Conservation (phyloP, 2,888 invertebrate genomes). For the Drosophila glabriapex region DNA sequence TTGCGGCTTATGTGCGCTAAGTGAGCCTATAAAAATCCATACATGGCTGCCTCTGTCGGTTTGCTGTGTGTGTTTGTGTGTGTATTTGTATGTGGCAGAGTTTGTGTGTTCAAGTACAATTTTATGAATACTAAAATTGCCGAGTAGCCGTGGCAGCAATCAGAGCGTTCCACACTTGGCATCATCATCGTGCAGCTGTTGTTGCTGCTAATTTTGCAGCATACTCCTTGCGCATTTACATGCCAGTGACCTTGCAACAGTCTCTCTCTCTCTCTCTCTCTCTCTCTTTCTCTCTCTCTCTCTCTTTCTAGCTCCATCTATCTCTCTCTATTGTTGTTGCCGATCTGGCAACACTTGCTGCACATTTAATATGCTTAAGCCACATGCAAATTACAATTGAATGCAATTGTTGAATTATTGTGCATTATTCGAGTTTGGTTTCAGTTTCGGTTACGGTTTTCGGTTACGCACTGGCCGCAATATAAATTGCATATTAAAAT, state of each 20-base stretch:
- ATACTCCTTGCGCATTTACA: slow-evolving; percentile 33
- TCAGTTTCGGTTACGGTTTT: slow-evolving; percentile 23
- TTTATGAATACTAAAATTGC: slow-evolving; percentile 75
- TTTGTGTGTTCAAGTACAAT: slow-evolving; percentile 67
- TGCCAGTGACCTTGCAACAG: slow-evolving; percentile 46
- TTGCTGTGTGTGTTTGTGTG: background rate
- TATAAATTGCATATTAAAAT: slow-evolving; percentile 69
- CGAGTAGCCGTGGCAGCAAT: slow-evolving; percentile 53
- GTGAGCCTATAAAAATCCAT: slow-evolving; percentile 79
- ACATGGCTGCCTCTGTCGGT: slow-evolving; percentile 60
- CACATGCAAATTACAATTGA: slow-evolving; percentile 38
- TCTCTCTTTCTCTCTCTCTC: background rate
- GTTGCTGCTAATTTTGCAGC: slow-evolving; percentile 66
- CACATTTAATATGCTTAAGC: slow-evolving; percentile 34
- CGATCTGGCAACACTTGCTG: slow-evolving; percentile 5
- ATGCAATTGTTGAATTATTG: slow-evolving; percentile 45
- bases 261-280: background rate
- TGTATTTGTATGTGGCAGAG: background rate
- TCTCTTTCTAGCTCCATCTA: background rate
- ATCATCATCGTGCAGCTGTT: slow-evolving; percentile 47
- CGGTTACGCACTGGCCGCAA: slow-evolving; percentile 42
- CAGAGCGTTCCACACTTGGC: slow-evolving; percentile 75
- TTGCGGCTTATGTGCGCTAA: slow-evolving; percentile 77
- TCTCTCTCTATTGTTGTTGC: background rate
- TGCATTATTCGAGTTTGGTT: slow-evolving; percentile 28